Conservation (phyloP, 1,140 invertebrate genomes). For the Cherax quadricarinatus region DNA sequence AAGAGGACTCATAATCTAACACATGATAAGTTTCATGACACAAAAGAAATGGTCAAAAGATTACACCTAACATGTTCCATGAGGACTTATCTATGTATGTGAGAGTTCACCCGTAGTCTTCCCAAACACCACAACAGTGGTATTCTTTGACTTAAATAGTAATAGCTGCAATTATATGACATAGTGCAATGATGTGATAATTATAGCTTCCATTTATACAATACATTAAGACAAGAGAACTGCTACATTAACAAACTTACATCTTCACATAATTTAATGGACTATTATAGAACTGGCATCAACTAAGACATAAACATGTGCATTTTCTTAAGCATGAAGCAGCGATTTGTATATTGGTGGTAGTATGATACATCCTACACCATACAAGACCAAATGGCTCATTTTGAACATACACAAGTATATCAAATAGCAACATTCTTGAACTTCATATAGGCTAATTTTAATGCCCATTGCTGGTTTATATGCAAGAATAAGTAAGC, state of each 20-base stretch:
- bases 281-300: neutral
- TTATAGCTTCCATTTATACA: neutral
- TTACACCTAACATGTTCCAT: conserved; percentile 5
- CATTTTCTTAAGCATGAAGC: neutral
- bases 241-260: neutral
- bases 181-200: conserved; percentile 8
- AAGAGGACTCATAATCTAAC: neutral
- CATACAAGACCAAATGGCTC: neutral
- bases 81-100: conserved; percentile 20
- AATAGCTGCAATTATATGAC: conserved; percentile 33
- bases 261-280: neutral
- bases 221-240: neutral
- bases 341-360: neutral
- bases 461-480: neutral
- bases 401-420: neutral
- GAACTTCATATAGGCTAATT: neutral
- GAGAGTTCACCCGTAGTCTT: conserved; percentile 46
- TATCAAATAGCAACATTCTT: neutral
- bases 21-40: conserved; percentile 7
- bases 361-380: neutral
- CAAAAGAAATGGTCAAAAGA: conserved; percentile 6
- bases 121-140: conserved; percentile 17
- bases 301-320: neutral
- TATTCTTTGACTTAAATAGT: conserved; percentile 30
- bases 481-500: neutral